Base-by-base conservation (phyloP, 1,140 invertebrate species). In the Halotydeus destructor region DNA sequence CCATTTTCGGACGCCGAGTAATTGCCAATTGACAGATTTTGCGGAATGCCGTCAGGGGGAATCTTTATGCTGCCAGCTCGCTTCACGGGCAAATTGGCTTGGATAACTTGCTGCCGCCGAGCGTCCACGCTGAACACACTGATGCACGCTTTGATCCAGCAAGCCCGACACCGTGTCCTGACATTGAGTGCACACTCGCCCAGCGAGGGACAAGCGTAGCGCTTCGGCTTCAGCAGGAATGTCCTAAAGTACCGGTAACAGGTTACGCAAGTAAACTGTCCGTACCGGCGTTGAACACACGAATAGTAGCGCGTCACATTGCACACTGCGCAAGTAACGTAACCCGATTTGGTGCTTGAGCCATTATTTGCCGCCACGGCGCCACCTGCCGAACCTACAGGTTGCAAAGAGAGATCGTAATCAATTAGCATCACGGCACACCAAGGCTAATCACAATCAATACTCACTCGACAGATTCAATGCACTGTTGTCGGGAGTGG, bases 291-390 rank as follows among this genome's bases (percentile, higher is more conserved):
- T 19, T 32, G 32, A 14, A 46, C 41, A 30, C 41, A 39, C n/a
- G 45, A 46, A 38, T 46, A 46, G 26, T 34, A 46, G 27, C 33
- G 21, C 11, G 45, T 46, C 19, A 46, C 27, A 12, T 40, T 33
- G 42, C 45, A 46, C 19, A 46, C 45, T 23, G 46, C 45, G 34
- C 45, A 46, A 21, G 38, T 46, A 9, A 46, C 45, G 28, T 27
- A 44, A 21, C 45, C 45, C 19, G 39, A 31, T 22, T 39, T 39
- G 1, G 16, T 27, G n/a, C n/a, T n/a, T n/a, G n/a, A n/a, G 4
- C 37, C 37, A 12, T 9, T 8, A 26, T 30, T 30, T 30, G 27
- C 27, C 8, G 27, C 14, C 27, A 14, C 8, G 14, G 8, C 27
- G 14, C 8, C 8, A 30, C 27, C 27, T 30, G 27, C 14, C 14